These are phyloP conservation scores for Notothenia rossii DNA, from an alignment of 2,113 vertebrate species.

Conservation along the genomic window DNA sequence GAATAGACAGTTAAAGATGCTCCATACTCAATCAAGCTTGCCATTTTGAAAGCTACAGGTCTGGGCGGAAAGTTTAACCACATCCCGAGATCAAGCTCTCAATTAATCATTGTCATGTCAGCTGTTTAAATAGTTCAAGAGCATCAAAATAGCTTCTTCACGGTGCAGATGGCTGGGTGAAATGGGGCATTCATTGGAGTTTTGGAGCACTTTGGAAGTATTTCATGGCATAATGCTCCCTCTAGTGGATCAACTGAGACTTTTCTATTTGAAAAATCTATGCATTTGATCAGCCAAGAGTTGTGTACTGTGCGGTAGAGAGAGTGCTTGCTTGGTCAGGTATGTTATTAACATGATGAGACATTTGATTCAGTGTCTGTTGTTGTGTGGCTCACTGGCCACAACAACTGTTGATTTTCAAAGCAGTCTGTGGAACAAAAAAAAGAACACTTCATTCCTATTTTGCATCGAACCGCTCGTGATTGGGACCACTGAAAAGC, in stretches of 20 bases:
- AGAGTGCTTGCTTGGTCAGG: background rate
- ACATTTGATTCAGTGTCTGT: background rate
- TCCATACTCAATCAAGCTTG: background rate
- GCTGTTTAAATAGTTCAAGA: constrained; percentile 18
- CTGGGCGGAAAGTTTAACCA: constrained; percentile 11
- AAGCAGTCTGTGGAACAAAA: too few relatives aligned
- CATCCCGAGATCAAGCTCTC: constrained; percentile 6
- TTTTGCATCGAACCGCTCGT: background rate
- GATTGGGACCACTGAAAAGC: background rate
- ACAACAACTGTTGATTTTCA: background rate
- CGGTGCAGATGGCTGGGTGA: constrained; percentile 12
- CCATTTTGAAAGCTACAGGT: constrained; percentile 17
- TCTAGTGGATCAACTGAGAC: constrained; percentile 57
- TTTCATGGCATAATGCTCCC: constrained; percentile 31
- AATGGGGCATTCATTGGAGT: constrained; percentile 17
- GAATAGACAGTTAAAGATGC: constrained; percentile 32
- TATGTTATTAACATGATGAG: background rate
- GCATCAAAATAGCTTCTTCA: constrained; percentile 17
- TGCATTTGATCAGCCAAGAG: background rate
- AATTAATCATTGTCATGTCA: constrained; percentile 26
- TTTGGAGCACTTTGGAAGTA: constrained; percentile 10
- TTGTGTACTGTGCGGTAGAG: background rate
- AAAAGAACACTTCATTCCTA: background rate
- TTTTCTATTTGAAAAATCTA: constrained; percentile 4
- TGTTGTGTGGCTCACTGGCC: background rate